These are phyloP conservation scores for Oedothorax gibbosus DNA, from an alignment of 1,140 invertebrate species.

Conservation along the genomic window DNA sequence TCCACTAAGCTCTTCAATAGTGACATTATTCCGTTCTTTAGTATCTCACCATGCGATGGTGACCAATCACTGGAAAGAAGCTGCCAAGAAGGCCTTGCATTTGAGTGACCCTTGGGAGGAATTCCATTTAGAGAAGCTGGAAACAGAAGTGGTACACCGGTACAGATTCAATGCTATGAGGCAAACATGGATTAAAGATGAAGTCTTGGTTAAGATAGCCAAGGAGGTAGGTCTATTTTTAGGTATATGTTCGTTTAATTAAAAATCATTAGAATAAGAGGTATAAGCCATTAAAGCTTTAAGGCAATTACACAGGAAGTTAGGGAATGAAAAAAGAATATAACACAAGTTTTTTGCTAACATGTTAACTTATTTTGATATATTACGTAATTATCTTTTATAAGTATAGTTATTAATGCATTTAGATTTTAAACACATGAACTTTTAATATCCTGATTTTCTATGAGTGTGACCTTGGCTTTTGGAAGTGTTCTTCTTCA, in stretches of 20 bases:
- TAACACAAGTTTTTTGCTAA: too few species aligned
- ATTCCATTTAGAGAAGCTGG: slow-evolving; percentile 68
- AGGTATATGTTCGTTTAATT: background rate
- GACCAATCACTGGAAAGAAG: slow-evolving; percentile 64
- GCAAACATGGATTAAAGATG: slow-evolving; percentile 70
- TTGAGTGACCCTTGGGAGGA: slow-evolving; percentile 70
- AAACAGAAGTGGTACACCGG: slow-evolving; percentile 67
- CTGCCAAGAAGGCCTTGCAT: slow-evolving; percentile 64
- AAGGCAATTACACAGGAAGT: background rate
- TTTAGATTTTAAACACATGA: too few species aligned
- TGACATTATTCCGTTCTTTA: background rate
- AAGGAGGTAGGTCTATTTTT: slow-evolving; percentile 63
- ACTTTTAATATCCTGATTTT: too few species aligned
- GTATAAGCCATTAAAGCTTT: background rate
- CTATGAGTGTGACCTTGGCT: too few species aligned
- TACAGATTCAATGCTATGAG: slow-evolving; percentile 70
- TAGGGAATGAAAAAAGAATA: too few species aligned
- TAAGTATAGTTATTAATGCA: too few species aligned
- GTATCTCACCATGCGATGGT: too few species aligned
- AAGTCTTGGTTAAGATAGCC: slow-evolving; percentile 72
- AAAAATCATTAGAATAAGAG: background rate
- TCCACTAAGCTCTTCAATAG: too few species aligned
- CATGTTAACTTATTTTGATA: too few species aligned
- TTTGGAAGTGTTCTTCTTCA: too few species aligned
- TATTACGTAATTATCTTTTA: too few species aligned